Evolutionary conservation across 1,140 invertebrate genomes (phyloP).

Genomic region (Ceratina australensis): DNA sequence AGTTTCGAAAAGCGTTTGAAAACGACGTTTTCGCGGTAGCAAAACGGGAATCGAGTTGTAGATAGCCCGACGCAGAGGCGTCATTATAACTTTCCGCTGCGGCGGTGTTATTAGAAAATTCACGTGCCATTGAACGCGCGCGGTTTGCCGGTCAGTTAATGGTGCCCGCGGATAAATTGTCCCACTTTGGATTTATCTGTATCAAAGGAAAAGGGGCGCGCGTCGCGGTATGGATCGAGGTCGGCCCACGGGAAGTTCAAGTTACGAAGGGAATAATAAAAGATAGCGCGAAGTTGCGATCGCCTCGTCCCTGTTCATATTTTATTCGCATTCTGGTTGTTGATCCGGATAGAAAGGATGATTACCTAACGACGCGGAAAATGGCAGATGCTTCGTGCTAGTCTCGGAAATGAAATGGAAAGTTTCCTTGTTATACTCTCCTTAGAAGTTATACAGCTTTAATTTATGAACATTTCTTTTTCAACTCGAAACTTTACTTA

Average conservation of each 20-base stretch:
- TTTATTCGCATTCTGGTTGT: neutral
- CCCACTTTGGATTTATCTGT: slow-evolving; percentile 38
- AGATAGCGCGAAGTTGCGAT: neutral
- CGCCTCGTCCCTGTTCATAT: neutral
- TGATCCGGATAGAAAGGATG: neutral
- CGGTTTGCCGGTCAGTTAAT: too few relatives aligned
- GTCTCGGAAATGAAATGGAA: neutral
- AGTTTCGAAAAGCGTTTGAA: neutral
- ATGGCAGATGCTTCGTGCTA: neutral
- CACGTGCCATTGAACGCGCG: slow-evolving; percentile 3
- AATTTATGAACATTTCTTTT: neutral
- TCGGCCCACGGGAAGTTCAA: neutral
- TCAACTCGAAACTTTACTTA: too few relatives aligned
- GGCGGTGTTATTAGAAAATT: slow-evolving; percentile 25
- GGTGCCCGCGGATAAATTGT: slow-evolving; percentile 29
- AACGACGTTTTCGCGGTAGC: neutral
- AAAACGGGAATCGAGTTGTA: slow-evolving; percentile 5
- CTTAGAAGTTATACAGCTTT: neutral
- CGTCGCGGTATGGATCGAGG: neutral
- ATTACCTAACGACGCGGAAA: neutral
- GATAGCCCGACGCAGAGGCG: too few relatives aligned
- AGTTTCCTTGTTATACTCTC: neutral
- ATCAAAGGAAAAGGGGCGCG: slow-evolving; percentile 9
- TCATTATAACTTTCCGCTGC: slow-evolving; percentile 14
- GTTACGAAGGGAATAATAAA: slow-evolving; percentile 11